Evolutionary conservation across 2,888 invertebrate species (phyloP).

Genomic region (Lysandra coridon): DNA sequence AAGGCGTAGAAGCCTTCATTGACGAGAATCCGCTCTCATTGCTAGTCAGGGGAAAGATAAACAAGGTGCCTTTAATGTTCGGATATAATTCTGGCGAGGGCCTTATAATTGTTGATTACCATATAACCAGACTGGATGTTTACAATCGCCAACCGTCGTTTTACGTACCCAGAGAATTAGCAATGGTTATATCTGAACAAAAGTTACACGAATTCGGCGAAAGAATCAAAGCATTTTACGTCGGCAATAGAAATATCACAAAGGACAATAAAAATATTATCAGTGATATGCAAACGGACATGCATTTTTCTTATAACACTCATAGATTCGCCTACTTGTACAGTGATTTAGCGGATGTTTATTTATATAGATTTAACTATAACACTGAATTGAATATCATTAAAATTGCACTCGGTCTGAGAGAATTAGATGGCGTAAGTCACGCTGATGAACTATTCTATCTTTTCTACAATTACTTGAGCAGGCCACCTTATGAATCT

Average conservation of each 20-base stretch:
- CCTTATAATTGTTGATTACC: slow-evolving; percentile 47
- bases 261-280: slow-evolving; percentile 46
- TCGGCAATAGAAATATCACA: slow-evolving; percentile 47
- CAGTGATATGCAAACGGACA: slow-evolving; percentile 51
- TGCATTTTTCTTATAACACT: slow-evolving; percentile 52
- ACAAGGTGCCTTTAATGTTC: slow-evolving; percentile 54
- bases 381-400: slow-evolving; percentile 58
- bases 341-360: slow-evolving; percentile 44
- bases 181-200: slow-evolving; percentile 44
- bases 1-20: slow-evolving; percentile 52
- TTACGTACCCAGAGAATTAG: slow-evolving; percentile 54
- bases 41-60: slow-evolving; percentile 49
- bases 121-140: slow-evolving; percentile 47
- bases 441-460: slow-evolving; percentile 76
- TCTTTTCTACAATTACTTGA: slow-evolving; percentile 59
- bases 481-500: slow-evolving; percentile 54
- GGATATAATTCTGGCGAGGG: slow-evolving; percentile 63
- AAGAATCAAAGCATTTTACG: slow-evolving; percentile 54
- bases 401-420: slow-evolving; percentile 44
- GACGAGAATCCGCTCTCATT: slow-evolving; percentile 50
- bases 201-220: slow-evolving; percentile 51
- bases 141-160: slow-evolving; percentile 51
- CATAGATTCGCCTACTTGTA: slow-evolving; percentile 55
- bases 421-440: slow-evolving; percentile 56
- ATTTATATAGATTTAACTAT: slow-evolving; percentile 58